Evolutionary conservation across 1,140 invertebrate species (phyloP).

Genomic region (Yoshiicerus persimilis): DNA sequence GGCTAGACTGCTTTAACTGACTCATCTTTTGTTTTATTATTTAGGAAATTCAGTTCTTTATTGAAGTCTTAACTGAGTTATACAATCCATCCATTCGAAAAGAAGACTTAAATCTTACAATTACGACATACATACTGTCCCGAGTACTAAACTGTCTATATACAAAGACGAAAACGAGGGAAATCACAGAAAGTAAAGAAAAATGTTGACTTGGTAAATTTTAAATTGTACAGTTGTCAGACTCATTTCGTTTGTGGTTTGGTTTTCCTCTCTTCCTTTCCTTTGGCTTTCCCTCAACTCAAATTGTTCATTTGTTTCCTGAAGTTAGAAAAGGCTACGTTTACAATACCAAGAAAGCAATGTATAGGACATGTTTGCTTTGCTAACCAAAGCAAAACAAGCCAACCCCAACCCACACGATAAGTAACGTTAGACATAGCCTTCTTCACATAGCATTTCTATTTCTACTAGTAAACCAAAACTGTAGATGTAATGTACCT

Average conservation of each 20-base stretch:
- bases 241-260: neutral
- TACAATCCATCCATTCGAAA: neutral
- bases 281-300: neutral
- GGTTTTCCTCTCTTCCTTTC: neutral
- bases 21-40: slow-evolving; percentile 23
- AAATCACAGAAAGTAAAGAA: neutral
- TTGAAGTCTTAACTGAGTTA: slow-evolving; percentile 10
- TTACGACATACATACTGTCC: neutral
- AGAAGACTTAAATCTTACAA: neutral
- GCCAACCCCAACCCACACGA: neutral
- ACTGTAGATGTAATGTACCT: too few relatives aligned
- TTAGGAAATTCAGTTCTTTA: slow-evolving; percentile 6
- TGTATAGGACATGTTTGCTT: slow-evolving; percentile 5
- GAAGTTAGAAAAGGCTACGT: neutral
- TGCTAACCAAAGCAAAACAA: neutral
- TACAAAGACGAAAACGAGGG: neutral
- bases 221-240: slow-evolving; percentile 8
- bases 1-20: neutral
- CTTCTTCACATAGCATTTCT: neutral
- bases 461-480: too few relatives aligned
- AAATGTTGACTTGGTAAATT: slow-evolving; percentile 13
- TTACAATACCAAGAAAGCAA: neutral
- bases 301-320: neutral
- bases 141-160: neutral
- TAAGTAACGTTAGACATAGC: neutral